Evolutionary conservation across 1,140 invertebrate genomes (phyloP), one percentile per base, ranked within the genome.

Genomic region (Tetranychus cinnabarinus): DNA sequence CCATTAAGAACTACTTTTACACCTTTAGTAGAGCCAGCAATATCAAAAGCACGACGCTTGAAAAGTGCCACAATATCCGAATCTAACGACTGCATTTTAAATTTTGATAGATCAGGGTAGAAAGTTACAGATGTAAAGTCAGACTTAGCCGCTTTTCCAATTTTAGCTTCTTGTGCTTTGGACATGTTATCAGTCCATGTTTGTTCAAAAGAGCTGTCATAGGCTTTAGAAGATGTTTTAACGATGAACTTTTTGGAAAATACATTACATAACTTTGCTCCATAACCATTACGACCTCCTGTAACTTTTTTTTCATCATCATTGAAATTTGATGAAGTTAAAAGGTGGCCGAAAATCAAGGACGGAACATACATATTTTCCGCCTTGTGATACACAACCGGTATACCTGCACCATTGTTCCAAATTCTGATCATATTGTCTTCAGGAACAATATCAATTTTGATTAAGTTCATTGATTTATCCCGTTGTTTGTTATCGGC

Each of bases 331-430:
- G 93, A 97, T 2, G 93, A 98, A 48, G 96, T 99, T 56, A 99
- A 75, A 23, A 99, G 74, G 74, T 98, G 93, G 33, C 96, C 96
- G 74, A 99, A 99, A 66, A 99, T 99, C 84, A 99, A 86, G 0
- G 95, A 95, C 0, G 96, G 96, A 3, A 99, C 92, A 77, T 81
- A 97, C 86, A 98, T 93, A 67, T 99, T 96, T 71, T 99, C 92
- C 34, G 87, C 86, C 71, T 97, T 91, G 67, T 99, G 96, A 77
- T 90, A 82, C 1, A 86, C 88, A 5, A 99, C 90, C 2, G 96
- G 96, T 69, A 99, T 98, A 64, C 96, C 96, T 74, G 87, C 80
- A 1, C 96, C 95, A 76, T 99, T 98, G 71, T 99, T 99, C 80
- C 85, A 98, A 61, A 99, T 81, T 5, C 85, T 86, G 66, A 99